Evolutionary conservation across 2,888 invertebrate genomes (phyloP).

Genomic region (Eristalinus sepulchralis): DNA sequence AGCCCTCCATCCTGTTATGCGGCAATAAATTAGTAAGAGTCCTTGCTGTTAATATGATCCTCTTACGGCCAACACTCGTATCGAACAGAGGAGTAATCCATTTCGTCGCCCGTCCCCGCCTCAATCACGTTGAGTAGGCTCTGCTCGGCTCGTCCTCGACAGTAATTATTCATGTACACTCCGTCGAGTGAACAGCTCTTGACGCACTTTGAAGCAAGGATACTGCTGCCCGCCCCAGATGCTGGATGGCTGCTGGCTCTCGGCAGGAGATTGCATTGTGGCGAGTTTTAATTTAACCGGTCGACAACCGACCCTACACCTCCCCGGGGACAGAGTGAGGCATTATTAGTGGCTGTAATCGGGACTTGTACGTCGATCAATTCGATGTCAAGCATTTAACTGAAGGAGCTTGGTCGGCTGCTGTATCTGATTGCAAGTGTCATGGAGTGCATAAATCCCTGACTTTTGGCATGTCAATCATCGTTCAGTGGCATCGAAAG

Average conservation of each 20-base stretch:
- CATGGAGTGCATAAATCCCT: not conserved
- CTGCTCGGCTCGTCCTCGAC: not conserved
- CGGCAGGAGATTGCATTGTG: not conserved
- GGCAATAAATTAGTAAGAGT: constrained; percentile 46
- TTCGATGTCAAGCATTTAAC: not conserved
- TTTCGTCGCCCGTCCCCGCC: not conserved
- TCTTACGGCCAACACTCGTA: constrained; percentile 39
- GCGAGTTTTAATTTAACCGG: constrained; percentile 1
- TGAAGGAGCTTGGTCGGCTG: not conserved
- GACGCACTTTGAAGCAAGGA: not conserved
- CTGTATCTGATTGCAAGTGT: not conserved
- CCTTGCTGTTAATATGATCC: constrained; percentile 40
- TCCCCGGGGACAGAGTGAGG: not conserved
- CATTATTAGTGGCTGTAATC: not conserved
- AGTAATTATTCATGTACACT: not conserved
- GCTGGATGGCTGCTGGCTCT: not conserved
- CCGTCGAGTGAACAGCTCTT: not conserved
- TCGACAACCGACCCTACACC: not conserved
- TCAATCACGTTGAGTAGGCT: not conserved
- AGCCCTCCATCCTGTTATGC: constrained; percentile 26
- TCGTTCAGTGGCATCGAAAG: not conserved
- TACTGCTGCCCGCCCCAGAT: not conserved
- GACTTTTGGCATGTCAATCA: not conserved
- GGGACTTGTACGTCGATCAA: constrained; percentile 6
- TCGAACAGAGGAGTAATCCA: not conserved